Evolutionary conservation across 2,797 vertebrate genomes (phyloP), one percentile per base, ranked within the genome.

Genomic region (Oophaga sylvatica): DNA sequence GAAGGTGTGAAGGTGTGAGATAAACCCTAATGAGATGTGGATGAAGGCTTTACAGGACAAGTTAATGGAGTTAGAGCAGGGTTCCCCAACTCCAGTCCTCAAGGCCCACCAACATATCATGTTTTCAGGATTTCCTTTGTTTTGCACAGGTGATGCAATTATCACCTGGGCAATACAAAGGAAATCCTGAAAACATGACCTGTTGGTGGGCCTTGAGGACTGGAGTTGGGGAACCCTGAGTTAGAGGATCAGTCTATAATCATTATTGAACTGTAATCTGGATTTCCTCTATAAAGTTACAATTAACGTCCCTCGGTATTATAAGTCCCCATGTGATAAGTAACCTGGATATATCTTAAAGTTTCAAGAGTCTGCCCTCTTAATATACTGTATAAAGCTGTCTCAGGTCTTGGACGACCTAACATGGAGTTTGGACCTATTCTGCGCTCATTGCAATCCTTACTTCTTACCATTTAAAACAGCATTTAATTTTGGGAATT

Each of bases 231-330:
- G 26, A 26, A 26, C 26, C 26, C 26, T 26, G 63, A 41, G 60
- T 13, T 41, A 41, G 35, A 41, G 35, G 35, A 45, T 7, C 60
- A 2, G 59, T 80, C 17, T 41, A 63, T 70, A 70, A 70, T 60
- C 77, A 41, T 59, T 9, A 35, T 63, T 45, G 12, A 41, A 2
- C 10, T 20, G 31, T 62, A 80, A 45, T 80, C 9, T 80, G 26
- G 26, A 31, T 80, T 20, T 41, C 20, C 60, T 80, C 79, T 16
- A n/a, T 79, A 79, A 77, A n/a, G 77, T 60, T 57, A 59, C 48
- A 17, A 77, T 53, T 5, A 29, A 12, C 29, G 15, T 12, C 29
- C 68, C 67, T 31, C 7, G 1, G 1, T 8, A 1, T 8, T 35
- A 31, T 9, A 29, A n/a, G 22, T 20, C 26, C 10, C 63, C 41